Evolutionary conservation across 2,113 vertebrate species (phyloP).

Genomic region (Dasypus novemcinctus): DNA sequence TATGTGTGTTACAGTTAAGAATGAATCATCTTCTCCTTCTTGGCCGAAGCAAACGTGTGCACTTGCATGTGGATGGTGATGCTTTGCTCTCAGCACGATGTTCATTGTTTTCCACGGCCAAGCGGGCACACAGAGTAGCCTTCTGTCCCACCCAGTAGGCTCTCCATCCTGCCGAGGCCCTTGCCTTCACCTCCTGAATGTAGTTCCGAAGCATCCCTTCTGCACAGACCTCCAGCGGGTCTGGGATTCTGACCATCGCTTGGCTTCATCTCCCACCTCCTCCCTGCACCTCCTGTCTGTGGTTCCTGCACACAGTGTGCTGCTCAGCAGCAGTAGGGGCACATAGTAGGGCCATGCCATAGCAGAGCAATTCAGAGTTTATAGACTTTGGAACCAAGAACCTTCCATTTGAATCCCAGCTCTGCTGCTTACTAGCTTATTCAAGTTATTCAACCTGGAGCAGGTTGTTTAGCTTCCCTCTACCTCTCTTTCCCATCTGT

Average conservation of each 20-base stretch:
- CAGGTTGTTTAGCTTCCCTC: not conserved
- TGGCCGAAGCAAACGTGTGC: not conserved
- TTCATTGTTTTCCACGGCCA: not conserved
- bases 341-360: not conserved
- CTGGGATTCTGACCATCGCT: no score
- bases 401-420: not conserved
- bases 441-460: not conserved
- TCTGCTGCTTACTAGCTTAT: not conserved
- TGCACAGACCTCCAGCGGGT: not conserved
- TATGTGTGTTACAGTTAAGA: not conserved
- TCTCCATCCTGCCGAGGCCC: rapidly evolving
- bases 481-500: not conserved
- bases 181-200: not conserved
- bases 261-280: not conserved
- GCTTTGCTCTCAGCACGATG: no score
- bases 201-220: not conserved
- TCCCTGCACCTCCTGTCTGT: not conserved
- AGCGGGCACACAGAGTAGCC: not conserved
- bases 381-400: not conserved
- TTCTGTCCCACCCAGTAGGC: not conserved
- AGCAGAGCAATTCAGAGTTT: not conserved
- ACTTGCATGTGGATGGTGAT: rapidly evolving
- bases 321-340: not conserved
- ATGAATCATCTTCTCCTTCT: rapidly evolving
- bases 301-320: no score